Conservation (phyloP, 1,140 invertebrate genomes). For the Brachionus calyciflorus region DNA sequence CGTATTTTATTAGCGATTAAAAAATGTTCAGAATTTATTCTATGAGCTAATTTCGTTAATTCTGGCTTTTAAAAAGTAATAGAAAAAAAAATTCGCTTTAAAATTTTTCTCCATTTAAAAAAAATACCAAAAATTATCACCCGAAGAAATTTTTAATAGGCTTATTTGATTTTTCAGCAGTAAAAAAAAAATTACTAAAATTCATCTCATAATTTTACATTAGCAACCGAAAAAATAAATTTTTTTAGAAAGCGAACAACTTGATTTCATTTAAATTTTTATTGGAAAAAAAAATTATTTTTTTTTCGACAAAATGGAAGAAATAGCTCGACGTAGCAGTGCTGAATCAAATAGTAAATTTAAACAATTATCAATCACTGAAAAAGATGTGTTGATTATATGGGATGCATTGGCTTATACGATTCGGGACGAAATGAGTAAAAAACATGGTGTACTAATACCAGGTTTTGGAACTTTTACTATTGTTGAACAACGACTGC, state of each 20-base stretch:
- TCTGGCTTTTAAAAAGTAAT: too few species aligned
- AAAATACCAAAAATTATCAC: too few species aligned
- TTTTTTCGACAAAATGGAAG: neutral
- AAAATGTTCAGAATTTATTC: too few species aligned
- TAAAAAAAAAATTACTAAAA: too few species aligned
- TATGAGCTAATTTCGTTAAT: too few species aligned
- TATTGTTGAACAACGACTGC: slow-evolving; percentile 18
- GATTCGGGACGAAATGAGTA: slow-evolving; percentile 35
- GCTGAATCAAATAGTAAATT: neutral
- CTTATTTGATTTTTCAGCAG: too few species aligned
- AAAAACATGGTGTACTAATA: slow-evolving; percentile 31
- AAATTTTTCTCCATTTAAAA: too few species aligned
- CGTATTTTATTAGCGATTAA: too few species aligned
- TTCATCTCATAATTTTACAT: too few species aligned
- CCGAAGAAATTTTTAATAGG: too few species aligned
- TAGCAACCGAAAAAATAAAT: too few species aligned
- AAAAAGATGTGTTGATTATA: slow-evolving; percentile 41
- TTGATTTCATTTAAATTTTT: neutral
- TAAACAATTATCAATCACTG: neutral
- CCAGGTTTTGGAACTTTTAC: slow-evolving; percentile 36
- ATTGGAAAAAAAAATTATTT: neutral
- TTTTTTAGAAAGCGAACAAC: neutral
- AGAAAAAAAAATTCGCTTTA: too few species aligned
- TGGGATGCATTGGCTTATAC: slow-evolving; percentile 31
- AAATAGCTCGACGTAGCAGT: slow-evolving; percentile 10